phyloP scores from a whole-genome alignment of 2,113 vertebrate genomes.

The Saccopteryx leptura region DNA sequence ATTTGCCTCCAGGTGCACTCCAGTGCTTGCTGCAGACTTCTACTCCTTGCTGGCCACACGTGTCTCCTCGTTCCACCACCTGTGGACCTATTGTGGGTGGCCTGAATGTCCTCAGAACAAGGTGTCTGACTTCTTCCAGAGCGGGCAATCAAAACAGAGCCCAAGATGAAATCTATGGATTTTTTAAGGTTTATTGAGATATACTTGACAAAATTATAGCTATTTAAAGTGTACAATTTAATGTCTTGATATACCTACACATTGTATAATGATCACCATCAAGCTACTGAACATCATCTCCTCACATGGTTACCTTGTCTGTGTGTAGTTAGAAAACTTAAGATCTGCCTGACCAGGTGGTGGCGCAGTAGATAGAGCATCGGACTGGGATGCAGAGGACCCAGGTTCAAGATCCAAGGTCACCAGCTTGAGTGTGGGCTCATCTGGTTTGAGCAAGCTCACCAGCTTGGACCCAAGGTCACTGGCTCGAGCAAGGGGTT shows the following conservation, averaged over 20 bases:
- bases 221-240: not conserved
- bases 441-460: no score
- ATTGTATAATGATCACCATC: not conserved
- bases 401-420: no score
- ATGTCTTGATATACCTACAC: not conserved
- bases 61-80: no score
- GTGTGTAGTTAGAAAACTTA: not conserved
- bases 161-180: not conserved
- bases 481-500: no score
- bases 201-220: not conserved
- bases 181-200: not conserved
- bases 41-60: not conserved
- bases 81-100: fast-evolving
- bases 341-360: not conserved
- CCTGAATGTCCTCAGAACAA: not conserved
- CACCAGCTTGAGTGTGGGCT: no score
- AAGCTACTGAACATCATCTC: not conserved
- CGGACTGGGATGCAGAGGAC: no score
- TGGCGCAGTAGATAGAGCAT: no score
- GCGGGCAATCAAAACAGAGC: not conserved
- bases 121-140: no score
- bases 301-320: not conserved
- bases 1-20: not conserved
- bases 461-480: no score
- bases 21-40: not conserved